Percentiles rank a stretch among this genome's conserved stretches.
phyloP scores from a whole-genome alignment of 1,140 invertebrate species.

The Telenomus remus region DNA sequence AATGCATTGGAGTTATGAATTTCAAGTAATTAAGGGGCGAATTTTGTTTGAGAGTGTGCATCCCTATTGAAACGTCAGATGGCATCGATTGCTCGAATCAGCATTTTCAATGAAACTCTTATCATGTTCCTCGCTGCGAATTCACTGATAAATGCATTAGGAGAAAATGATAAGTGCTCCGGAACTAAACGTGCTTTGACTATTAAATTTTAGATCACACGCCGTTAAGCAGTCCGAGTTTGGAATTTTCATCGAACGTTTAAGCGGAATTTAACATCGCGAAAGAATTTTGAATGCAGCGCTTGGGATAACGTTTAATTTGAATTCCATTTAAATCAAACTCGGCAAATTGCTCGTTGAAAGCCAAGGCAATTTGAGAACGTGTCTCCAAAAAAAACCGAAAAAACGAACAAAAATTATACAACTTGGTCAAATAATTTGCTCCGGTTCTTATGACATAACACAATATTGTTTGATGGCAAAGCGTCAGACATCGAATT shows the following conservation, averaged over 20 bases:
- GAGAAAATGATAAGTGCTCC: background rate
- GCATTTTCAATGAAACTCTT: background rate
- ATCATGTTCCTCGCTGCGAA: background rate
- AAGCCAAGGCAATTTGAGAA: background rate
- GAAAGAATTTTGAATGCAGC: background rate
- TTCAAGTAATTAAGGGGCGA: background rate
- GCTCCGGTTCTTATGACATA: background rate
- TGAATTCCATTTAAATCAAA: constrained; percentile 1
- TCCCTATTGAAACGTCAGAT: background rate
- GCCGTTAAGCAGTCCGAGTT: background rate
- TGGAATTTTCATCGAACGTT: background rate
- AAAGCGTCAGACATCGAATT: background rate
- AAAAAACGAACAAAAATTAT: background rate
- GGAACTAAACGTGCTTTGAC: background rate
- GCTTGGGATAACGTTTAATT: constrained; percentile 1
- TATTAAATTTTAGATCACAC: constrained; percentile 1
- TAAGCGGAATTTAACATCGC: constrained; percentile 1
- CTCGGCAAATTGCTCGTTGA: background rate
- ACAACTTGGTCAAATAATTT: background rate
- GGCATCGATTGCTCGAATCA: background rate
- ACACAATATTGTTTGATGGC: background rate
- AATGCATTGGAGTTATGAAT: too few relatives aligned
- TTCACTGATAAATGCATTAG: constrained; percentile 3
- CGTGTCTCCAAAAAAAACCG: too few relatives aligned
- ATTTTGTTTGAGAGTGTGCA: background rate